A percentile compares a stretch with the other conserved stretches of the same genome.
These are phyloP conservation scores for Scytalopus superciliaris DNA, from an alignment of 2,113 vertebrate genomes.

Conservation along the genomic window DNA sequence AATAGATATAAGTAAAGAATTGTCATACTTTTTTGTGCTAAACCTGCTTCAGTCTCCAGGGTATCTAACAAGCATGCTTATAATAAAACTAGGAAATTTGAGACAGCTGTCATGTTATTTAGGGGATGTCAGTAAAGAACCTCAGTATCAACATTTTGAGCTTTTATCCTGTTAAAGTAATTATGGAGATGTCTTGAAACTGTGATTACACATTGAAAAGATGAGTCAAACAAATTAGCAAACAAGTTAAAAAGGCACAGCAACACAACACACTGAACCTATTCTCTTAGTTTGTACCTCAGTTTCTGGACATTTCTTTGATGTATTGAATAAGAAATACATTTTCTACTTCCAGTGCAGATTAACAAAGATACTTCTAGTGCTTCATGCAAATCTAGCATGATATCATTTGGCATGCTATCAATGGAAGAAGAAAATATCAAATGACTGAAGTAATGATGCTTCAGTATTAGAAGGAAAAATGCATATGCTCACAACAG, in stretches of 20 bases:
- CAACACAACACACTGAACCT: not conserved
- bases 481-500: not conserved
- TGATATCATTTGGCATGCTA: not conserved
- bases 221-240: not conserved
- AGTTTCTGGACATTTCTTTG: not conserved
- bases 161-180: not conserved
- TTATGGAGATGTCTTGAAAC: not conserved
- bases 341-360: not conserved
- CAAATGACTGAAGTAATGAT: not conserved
- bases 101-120: not conserved
- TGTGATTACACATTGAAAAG: not conserved
- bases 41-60: not conserved
- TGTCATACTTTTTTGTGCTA: not conserved
- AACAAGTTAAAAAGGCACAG: not conserved
- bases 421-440: slow-evolving; percentile 20
- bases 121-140: not conserved
- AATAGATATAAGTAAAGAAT: not conserved
- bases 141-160: not conserved
- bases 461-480: not conserved
- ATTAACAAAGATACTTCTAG: not conserved
- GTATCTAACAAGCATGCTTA: not conserved
- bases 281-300: not conserved
- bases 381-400: not conserved
- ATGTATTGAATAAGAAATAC: not conserved
- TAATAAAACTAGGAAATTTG: not conserved